Evolutionary conservation across 2,113 vertebrate species (phyloP).

Genomic region (Picathartes gymnocephalus): DNA sequence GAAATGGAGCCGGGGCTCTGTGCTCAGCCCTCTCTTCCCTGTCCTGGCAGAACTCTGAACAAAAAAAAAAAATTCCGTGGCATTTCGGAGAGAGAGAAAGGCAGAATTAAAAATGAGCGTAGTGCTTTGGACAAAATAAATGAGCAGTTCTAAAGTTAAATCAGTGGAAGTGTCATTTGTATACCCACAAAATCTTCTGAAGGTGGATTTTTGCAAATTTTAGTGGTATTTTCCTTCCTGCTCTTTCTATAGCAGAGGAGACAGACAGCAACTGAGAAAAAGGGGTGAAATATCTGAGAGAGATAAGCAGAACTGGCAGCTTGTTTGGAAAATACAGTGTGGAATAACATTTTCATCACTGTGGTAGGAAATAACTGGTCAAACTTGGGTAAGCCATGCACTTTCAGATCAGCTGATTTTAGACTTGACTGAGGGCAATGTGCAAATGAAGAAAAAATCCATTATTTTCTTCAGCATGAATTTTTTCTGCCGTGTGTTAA

Average conservation of each 20-base stretch:
- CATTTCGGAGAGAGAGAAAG: neutral
- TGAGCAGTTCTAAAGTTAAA: neutral
- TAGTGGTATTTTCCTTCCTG: neutral
- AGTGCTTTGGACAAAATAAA: neutral
- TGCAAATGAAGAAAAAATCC: neutral
- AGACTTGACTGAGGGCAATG: neutral
- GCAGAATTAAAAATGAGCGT: neutral
- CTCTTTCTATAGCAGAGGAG: neutral
- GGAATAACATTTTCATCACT: neutral
- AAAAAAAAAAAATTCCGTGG: neutral
- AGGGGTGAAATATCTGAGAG: neutral
- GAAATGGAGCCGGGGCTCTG: neutral
- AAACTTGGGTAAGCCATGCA: neutral
- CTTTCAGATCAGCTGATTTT: neutral
- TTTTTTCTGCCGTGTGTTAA: neutral
- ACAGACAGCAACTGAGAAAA: neutral
- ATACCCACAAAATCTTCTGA: neutral
- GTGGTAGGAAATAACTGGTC: neutral
- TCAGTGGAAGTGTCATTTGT: neutral
- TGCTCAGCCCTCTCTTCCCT: neutral
- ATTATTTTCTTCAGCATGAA: neutral
- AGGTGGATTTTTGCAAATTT: neutral
- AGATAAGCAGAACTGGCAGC: neutral
- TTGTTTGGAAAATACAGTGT: neutral
- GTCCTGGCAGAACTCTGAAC: neutral